Base-by-base conservation (phyloP, 2,113 vertebrate species). In the Sinocyclocheilus grahami region DNA sequence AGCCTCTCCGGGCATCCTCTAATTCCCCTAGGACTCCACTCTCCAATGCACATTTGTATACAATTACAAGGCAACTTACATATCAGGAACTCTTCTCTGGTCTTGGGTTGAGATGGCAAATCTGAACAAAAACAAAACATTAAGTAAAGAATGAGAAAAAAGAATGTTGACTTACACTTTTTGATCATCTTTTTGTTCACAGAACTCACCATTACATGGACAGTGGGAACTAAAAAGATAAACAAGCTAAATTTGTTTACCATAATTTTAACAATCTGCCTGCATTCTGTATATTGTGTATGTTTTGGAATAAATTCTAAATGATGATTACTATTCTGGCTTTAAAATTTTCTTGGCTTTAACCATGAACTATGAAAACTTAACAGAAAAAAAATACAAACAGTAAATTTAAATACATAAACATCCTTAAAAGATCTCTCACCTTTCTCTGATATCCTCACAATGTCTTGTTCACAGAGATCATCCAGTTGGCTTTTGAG, bases 401-500 rank as follows among this genome's bases (percentile, higher is more conserved):
- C 1, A 0, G 0, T 1, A 13, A 13, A 33, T 3, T 69, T 69
- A 33, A 8, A 69, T 18, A 30, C 1, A 5, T 5, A 14, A 58
- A 60, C 0, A 33, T 37, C 3, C 20, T 9, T 33, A 33, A 37
- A 13, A 33, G 30, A 18, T 0, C 3, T 4, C 27, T 37, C 30
- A 83, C 82, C 67, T 83, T 58, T 83, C 30, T 83, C 82, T 58
- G 51, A 58, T 39, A 83, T 83, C 30, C 82, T 9, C 3, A 37
- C 30, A 58, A 53, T 14, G 12, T 83, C 82, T 42, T 72, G 27
- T 55, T n/a, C 0, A 74, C 65, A 58, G 24, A 83, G 46, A 39
- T 72, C 20, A 37, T 72, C 22, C 18, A 83, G 18, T 74, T 83
- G 82, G 3, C 8, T 42, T 60, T 83, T 83, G 20, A 83, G 20